Percentiles rank a stretch among this genome's conserved stretches.
Conservation (phyloP, 2,888 invertebrate genomes). For the Anarsia innoxiella region DNA sequence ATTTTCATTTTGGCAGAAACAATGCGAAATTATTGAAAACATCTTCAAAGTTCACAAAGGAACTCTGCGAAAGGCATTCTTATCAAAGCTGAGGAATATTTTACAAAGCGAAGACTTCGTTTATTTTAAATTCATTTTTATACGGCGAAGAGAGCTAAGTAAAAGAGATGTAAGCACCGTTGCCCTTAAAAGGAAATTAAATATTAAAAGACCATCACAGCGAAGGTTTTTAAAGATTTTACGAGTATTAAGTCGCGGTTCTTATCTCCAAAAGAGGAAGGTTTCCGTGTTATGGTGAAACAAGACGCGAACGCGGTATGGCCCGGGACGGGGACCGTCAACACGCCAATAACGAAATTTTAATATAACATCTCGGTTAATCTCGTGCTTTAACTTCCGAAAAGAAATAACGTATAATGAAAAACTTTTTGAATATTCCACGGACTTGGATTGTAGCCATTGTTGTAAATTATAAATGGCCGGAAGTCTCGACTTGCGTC, state of each 20-base stretch:
- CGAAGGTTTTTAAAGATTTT: slow-evolving; percentile 56
- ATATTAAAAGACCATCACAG: slow-evolving; percentile 62
- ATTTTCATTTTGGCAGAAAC: slow-evolving; percentile 9
- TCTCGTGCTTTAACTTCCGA: slow-evolving; percentile 27
- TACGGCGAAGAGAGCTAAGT: slow-evolving; percentile 30
- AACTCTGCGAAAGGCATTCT: slow-evolving; percentile 18
- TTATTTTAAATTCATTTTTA: slow-evolving; percentile 32
- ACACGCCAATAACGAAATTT: slow-evolving; percentile 55
- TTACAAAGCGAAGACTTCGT: slow-evolving; percentile 13
- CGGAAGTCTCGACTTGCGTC: slow-evolving; percentile 8
- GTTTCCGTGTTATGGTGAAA: not conserved
- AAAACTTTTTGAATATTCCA: slow-evolving; percentile 36
- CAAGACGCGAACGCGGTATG: not conserved
- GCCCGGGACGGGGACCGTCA: slow-evolving; percentile 26
- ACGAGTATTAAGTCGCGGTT: slow-evolving; percentile 52
- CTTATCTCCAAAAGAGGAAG: not conserved
- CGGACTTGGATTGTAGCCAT: slow-evolving; percentile 40
- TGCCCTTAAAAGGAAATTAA: slow-evolving; percentile 58
- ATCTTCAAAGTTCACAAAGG: slow-evolving; percentile 19
- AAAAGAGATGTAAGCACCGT: slow-evolving; percentile 32
- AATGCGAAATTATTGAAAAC: slow-evolving; percentile 21
- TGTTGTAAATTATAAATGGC: slow-evolving; percentile 35
- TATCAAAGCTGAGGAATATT: slow-evolving; percentile 18
- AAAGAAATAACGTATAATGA: slow-evolving; percentile 37
- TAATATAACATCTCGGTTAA: slow-evolving; percentile 51